phyloP scores from a whole-genome alignment of 2,888 invertebrate genomes.

The Dynastes grantii region DNA sequence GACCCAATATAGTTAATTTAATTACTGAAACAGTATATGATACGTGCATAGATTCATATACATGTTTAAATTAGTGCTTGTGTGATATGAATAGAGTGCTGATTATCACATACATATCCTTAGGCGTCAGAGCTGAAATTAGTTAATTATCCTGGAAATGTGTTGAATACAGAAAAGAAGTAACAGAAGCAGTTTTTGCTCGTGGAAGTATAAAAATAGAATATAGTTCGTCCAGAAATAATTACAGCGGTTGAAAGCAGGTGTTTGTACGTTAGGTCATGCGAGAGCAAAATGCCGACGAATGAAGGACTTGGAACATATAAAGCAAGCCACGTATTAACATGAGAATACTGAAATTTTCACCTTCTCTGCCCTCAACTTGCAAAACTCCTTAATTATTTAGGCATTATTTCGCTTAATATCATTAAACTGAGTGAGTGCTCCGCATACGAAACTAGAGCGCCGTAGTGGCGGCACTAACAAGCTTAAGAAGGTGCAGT shows the following conservation, averaged over 20 bases:
- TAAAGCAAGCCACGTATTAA: conserved; percentile 7
- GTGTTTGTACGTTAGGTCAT: not conserved
- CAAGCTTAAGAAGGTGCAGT: too few species aligned
- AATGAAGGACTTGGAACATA: not conserved
- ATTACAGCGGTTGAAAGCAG: not conserved
- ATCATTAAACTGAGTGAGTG: conserved; percentile 25
- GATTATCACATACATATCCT: not conserved
- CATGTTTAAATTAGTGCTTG: not conserved
- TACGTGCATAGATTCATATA: not conserved
- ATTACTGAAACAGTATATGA: too few species aligned
- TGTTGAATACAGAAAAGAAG: not conserved
- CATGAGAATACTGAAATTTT: conserved; percentile 26
- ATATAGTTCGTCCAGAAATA: conserved; percentile 4
- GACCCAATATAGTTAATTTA: too few species aligned
- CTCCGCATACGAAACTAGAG: conserved; percentile 15
- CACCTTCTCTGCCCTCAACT: conserved; percentile 19
- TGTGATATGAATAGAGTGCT: not conserved
- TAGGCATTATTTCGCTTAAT: conserved; percentile 32
- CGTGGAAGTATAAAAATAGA: not conserved
- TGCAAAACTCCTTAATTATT: conserved; percentile 30
- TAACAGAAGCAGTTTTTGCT: not conserved
- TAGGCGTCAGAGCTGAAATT: not conserved
- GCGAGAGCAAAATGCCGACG: not conserved
- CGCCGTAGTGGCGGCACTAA: not conserved
- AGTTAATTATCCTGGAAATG: not conserved